Evolutionary conservation across 2,888 invertebrate species (phyloP).

Genomic region (Zootermopsis nevadensis): DNA sequence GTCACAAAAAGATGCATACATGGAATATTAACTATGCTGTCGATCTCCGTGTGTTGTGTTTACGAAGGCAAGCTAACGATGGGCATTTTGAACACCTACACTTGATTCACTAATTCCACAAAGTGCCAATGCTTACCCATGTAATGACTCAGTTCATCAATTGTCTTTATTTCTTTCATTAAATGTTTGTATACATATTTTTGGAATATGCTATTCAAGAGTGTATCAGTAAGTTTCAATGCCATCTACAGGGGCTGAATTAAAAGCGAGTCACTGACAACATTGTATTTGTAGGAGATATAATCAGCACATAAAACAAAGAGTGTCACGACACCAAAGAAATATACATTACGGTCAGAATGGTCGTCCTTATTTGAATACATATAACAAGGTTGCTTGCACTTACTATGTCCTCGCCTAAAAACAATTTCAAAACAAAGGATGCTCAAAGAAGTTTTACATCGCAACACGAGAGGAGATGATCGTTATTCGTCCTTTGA

Average conservation of each 20-base stretch:
- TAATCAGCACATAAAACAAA: conserved; percentile 7
- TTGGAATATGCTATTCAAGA: too few species aligned
- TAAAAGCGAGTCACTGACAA: neutral
- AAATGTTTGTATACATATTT: too few species aligned
- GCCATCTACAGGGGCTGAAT: neutral
- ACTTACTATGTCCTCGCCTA: neutral
- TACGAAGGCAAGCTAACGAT: too few species aligned
- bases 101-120: too few species aligned
- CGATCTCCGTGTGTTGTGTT: too few species aligned
- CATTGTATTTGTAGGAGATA: neutral
- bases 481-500: neutral
- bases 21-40: too few species aligned
- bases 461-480: neutral
- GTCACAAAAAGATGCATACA: too few species aligned
- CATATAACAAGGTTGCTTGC: neutral
- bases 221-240: neutral
- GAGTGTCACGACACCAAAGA: neutral
- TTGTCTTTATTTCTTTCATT: too few species aligned
- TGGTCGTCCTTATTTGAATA: neutral
- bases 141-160: too few species aligned
- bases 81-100: too few species aligned
- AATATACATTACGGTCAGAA: too few species aligned
- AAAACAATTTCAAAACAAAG: neutral
- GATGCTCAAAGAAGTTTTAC: neutral
- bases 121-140: too few species aligned